Percentiles rank a stretch among this genome's conserved stretches.
These are phyloP conservation scores for Tachina fera DNA, from an alignment of 2,888 invertebrate genomes.

Conservation along the genomic window DNA sequence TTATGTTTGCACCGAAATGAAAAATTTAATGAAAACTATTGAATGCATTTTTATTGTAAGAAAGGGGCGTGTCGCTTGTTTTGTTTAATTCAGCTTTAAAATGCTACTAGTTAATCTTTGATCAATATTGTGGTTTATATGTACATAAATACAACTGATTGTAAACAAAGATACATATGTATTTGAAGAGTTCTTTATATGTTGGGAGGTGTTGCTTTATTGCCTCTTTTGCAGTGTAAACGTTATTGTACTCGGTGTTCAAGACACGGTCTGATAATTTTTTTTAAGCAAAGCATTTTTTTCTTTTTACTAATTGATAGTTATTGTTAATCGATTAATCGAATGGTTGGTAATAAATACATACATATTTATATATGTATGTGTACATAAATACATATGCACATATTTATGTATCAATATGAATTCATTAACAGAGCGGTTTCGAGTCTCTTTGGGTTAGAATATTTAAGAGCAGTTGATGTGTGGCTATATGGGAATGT, in stretches of 20 bases:
- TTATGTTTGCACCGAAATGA: too few relatives aligned
- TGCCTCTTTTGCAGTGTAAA: slow-evolving; percentile 25
- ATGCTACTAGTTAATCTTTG: slow-evolving; percentile 10
- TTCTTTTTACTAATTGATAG: slow-evolving; percentile 19
- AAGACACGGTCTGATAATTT: neutral
- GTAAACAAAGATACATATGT: neutral
- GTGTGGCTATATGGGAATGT: too few relatives aligned
- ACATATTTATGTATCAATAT: neutral
- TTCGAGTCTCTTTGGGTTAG: neutral
- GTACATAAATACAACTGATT: neutral
- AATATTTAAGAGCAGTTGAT: neutral
- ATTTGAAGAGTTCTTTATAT: neutral
- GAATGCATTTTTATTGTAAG: neutral
- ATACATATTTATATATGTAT: too few relatives aligned
- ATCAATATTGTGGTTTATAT: neutral
- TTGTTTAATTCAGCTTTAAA: neutral
- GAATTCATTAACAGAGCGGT: neutral
- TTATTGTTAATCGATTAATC: slow-evolving; percentile 33
- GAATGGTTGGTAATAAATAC: neutral
- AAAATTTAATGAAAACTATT: too few relatives aligned
- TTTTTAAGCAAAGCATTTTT: neutral
- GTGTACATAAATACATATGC: neutral
- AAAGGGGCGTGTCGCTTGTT: neutral
- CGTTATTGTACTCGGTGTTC: slow-evolving; percentile 29
- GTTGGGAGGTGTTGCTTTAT: slow-evolving; percentile 39